Evolutionary conservation across 2,113 vertebrate genomes (phyloP), one percentile per base, ranked within the genome.

Genomic region (Pituophis catenifer): DNA sequence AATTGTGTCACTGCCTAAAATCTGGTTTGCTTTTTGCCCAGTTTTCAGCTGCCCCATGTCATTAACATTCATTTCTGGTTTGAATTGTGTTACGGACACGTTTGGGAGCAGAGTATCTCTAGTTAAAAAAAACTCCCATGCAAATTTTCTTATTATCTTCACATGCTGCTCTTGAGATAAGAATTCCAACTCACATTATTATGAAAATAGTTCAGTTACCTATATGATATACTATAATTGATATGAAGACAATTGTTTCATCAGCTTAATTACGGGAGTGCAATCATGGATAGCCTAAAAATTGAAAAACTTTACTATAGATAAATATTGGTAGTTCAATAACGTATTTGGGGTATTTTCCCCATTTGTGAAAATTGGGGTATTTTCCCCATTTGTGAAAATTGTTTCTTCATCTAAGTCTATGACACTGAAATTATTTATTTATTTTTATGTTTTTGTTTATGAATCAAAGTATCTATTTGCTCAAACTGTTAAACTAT

Each of bases 131-230:
- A 9, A 54, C 52, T 70, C 91, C 93, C 17, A 89, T 6, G 91
- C n/a, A 24, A 59, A 89, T 94, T 90, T 93, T 62, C 90, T 59
- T 93, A 70, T 93, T 58, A 86, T 2, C 24, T 92, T 89, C 85
- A 52, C 8, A 2, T 4, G 38, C 21, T 38, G 21, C 5, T 52
- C 53, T 89, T 89, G 23, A 21, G 0, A 33, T 6, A n/a, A 33
- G 2, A 52, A 62, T 23, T 26, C 70, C 2, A 53, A 53, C 11
- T 29, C 85, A 13, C 26, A 75, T 10, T 95, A 5, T 33, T 15
- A 38, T 38, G 4, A 53, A 91, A 92, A 57, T 1, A 54, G 91
- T 89, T 6, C 3, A 33, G 92, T 85, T 92, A 88, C 33, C 44
- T 91, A 53, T 1, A 23, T 44, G 53, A 58, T 1, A 88, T 5